Percentiles rank a stretch among this genome's conserved stretches.
These are phyloP conservation scores for Candidula unifasciata DNA, from an alignment of 2,888 invertebrate genomes.

Conservation along the genomic window DNA sequence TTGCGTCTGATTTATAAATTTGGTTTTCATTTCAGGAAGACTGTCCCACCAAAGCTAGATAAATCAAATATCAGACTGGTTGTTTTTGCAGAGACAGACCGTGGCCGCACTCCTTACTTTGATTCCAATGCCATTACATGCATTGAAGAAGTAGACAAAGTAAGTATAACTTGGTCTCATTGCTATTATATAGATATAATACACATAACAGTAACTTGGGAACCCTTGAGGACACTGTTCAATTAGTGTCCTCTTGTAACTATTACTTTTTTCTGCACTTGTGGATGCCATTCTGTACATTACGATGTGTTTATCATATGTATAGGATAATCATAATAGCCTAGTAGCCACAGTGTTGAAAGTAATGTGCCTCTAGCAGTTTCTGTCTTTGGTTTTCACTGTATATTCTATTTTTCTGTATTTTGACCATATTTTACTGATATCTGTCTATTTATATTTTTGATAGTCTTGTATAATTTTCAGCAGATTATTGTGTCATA, in stretches of 20 bases:
- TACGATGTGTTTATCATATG: too few relatives aligned
- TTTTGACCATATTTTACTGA: neutral
- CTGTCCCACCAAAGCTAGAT: conserved; percentile 71
- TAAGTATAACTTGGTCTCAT: conserved; percentile 38
- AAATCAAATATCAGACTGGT: conserved; percentile 84
- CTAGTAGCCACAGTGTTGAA: neutral
- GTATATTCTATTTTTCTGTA: neutral
- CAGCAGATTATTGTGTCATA: neutral
- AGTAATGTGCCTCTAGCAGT: too few relatives aligned
- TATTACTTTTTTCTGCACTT: too few relatives aligned
- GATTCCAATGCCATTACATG: conserved; percentile 82
- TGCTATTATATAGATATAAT: too few relatives aligned
- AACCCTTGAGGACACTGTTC: too few relatives aligned
- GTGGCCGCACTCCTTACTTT: conserved; percentile 88
- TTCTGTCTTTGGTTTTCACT: neutral
- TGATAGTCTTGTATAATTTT: too few relatives aligned
- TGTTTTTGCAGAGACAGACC: conserved; percentile 89
- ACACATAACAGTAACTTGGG: too few relatives aligned
- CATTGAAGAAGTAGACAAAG: conserved; percentile 59
- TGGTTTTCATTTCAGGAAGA: conserved; percentile 60
- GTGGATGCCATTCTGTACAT: too few relatives aligned
- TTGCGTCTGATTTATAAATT: neutral
- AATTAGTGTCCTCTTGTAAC: too few relatives aligned
- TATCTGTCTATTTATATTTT: neutral
- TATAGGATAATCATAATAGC: too few relatives aligned